Evolutionary conservation across 2,888 invertebrate species (phyloP), one percentile per base, ranked within the genome.

Genomic region (Clistopyga incitator): DNA sequence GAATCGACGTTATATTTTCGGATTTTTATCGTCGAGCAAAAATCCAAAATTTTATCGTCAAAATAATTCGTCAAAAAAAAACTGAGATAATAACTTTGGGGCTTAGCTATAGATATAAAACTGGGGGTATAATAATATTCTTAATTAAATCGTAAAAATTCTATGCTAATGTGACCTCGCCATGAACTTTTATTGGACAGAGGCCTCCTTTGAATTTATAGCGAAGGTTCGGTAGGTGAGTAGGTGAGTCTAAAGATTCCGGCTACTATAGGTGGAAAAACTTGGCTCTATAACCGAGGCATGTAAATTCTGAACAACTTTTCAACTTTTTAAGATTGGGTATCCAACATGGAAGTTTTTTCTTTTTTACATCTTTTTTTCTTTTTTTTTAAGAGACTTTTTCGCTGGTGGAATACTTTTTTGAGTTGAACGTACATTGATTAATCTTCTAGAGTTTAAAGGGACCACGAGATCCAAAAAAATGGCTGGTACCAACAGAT

Each of bases 121-220:
- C n/a, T 50, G 18, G 18, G 50, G 4, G 6, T 61, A n/a, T 25
- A 10, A 15, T 61, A 61, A 34, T 23, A 61, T 61, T 61, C 13
- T 42, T 42, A 13, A 20, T 42, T 64, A 42, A 42, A 20, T 2
- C 42, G 20, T 20, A 6, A 18, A 64, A 64, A 42, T 20, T 42
- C 11, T 64, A 64, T 64, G 64, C 11, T 42, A 64, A 64, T 64
- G 10, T 42, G 59, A 59, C 20, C 42, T 42, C 29, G 18, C 4
- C 42, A 20, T 64, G 11, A 20, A 42, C n/a, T 64, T 42, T 42
- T 64, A 64, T 42, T 13, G 20, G 42, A 61, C 34, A n/a, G 15
- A 20, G 23, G 15, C 20, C 34, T 1, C n/a, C 29, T 59, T 34
- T 29, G n/a, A 59, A 59, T 59, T 59, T 59, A 34, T n/a, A 18